Evolutionary conservation across 2,888 invertebrate species (phyloP).

Genomic region (Caenorhabditis uteleia): DNA sequence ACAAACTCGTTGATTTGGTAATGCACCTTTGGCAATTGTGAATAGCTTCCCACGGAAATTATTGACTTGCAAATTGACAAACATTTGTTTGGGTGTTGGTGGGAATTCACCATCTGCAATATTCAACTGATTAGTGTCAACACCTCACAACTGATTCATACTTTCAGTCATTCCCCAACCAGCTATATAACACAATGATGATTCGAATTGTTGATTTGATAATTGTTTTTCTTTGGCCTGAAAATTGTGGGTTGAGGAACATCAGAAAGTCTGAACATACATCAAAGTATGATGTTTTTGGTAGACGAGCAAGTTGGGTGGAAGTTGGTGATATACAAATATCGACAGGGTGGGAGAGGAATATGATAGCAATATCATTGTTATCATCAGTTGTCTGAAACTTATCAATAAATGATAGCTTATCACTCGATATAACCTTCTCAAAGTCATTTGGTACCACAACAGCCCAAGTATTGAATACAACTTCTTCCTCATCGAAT

Average conservation of each 20-base stretch:
- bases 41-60: slow-evolving; percentile 6
- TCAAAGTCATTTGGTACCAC: slow-evolving; percentile 7
- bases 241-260: neutral
- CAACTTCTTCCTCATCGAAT: slow-evolving; percentile 17
- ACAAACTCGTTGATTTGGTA: neutral
- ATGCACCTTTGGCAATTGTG: slow-evolving; percentile 20
- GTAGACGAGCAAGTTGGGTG: slow-evolving; percentile 12
- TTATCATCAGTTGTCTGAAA: slow-evolving; percentile 19
- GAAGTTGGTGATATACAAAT: slow-evolving; percentile 5
- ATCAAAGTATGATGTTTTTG: neutral
- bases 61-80: slow-evolving; percentile 9
- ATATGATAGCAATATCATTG: slow-evolving; percentile 25
- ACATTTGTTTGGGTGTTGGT: slow-evolving; percentile 16
- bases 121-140: neutral
- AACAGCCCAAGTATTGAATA: slow-evolving; percentile 23
- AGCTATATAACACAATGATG: slow-evolving; percentile 17
- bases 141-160: neutral
- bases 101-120: slow-evolving; percentile 10
- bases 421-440: neutral
- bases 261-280: neutral
- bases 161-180: slow-evolving; percentile 31
- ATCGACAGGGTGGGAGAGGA: slow-evolving; percentile 11
- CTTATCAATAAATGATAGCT: neutral
- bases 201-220: slow-evolving; percentile 8
- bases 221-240: neutral